Conservation (phyloP, 2,113 vertebrate species). For the Delphinus delphis region DNA sequence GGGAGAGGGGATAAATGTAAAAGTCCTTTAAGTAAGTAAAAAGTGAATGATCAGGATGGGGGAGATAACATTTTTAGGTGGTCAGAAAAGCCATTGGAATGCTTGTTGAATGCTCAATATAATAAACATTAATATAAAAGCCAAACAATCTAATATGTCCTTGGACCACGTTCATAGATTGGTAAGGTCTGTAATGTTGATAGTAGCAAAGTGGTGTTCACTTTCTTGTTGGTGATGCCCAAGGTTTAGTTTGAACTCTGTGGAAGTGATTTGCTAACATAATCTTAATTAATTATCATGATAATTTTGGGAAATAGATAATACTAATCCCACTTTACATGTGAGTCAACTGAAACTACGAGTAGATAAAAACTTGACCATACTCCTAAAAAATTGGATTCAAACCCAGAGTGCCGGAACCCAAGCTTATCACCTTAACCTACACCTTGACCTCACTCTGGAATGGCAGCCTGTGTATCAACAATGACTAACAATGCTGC, state of each 20-base stretch:
- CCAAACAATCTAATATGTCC: neutral
- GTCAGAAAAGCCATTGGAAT: neutral
- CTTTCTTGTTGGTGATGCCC: neutral
- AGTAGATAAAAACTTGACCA: neutral
- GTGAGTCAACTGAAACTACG: neutral
- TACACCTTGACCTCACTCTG: fast-evolving
- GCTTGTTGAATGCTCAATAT: neutral
- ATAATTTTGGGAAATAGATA: neutral
- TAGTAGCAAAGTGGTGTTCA: neutral
- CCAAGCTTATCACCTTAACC: neutral
- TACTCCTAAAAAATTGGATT: neutral
- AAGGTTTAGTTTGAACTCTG: neutral
- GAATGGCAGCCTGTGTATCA: fast-evolving
- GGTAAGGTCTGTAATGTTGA: neutral
- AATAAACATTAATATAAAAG: neutral
- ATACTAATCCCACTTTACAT: neutral
- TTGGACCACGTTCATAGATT: neutral
- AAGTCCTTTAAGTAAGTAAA: neutral
- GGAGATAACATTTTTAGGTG: conserved; percentile 37
- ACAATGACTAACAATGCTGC: neutral
- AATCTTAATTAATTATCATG: neutral
- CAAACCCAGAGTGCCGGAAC: neutral
- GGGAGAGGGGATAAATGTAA: neutral
- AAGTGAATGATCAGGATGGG: neutral
- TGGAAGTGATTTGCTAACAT: neutral